phyloP scores from a whole-genome alignment of 1,140 invertebrate genomes.

The Aphelinus atriplicis region DNA sequence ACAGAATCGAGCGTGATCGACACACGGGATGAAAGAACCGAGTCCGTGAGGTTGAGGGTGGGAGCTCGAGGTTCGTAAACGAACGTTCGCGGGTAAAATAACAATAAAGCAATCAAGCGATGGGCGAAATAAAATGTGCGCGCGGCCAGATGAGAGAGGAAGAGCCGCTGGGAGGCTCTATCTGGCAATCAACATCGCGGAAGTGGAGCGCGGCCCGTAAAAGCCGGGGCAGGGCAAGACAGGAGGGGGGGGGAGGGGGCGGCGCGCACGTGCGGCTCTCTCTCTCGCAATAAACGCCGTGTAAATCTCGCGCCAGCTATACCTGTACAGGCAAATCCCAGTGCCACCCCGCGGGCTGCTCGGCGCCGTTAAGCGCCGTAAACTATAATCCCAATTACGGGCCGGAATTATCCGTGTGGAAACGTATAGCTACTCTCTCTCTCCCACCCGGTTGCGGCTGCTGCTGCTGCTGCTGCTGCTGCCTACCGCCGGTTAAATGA shows the following conservation, averaged over 20 bases:
- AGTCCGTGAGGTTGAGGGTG: too few relatives aligned
- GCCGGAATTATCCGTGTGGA: conserved; percentile 51
- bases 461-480: not conserved
- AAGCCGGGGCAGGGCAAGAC: not conserved
- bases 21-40: not conserved
- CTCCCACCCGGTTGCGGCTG: not conserved
- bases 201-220: not conserved
- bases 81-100: not conserved
- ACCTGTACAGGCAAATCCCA: conserved; percentile 27
- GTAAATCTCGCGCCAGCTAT: conserved; percentile 18
- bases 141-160: not conserved
- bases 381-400: conserved; percentile 56
- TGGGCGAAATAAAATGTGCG: not conserved
- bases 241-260: too few relatives aligned
- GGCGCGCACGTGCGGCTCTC: too few relatives aligned
- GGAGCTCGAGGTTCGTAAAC: too few relatives aligned
- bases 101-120: conserved; percentile 27
- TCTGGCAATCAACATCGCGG: not conserved
- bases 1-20: too few relatives aligned
- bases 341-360: not conserved
- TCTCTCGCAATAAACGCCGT: conserved; percentile 23
- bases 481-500: not conserved
- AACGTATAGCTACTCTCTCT: conserved; percentile 33
- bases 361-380: conserved; percentile 40
- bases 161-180: too few relatives aligned